Evolutionary conservation across 2,797 vertebrate species (phyloP).

Genomic region (Balearica regulorum): DNA sequence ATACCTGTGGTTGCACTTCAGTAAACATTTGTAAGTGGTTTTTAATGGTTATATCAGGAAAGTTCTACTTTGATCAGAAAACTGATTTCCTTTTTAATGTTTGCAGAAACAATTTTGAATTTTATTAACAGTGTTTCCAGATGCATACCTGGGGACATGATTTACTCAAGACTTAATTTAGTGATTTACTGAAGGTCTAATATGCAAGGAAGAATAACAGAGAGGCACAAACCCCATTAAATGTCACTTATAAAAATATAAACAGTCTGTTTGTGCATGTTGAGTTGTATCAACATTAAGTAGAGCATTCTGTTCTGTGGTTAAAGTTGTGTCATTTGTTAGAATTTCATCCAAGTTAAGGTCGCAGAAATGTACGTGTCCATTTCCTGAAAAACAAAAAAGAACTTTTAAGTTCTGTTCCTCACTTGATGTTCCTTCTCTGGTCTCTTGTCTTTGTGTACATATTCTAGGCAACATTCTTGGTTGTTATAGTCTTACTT

Average conservation of each 20-base stretch:
- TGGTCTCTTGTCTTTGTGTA: not conserved
- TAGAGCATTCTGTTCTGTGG: not conserved
- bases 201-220: not conserved
- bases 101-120: not conserved
- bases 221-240: not conserved
- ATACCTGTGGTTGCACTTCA: not conserved
- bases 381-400: not conserved
- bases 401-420: not conserved
- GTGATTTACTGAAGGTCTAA: not conserved
- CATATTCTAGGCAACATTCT: not conserved
- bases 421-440: not conserved
- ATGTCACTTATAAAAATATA: not conserved
- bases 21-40: not conserved
- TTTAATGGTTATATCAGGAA: not conserved
- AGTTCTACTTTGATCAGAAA: not conserved
- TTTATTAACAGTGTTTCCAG: not conserved
- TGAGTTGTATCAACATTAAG: not conserved
- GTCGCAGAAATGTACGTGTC: not conserved
- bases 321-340: not conserved
- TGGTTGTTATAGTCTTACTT: not conserved
- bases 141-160: not conserved
- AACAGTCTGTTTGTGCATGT: not conserved
- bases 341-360: not conserved
- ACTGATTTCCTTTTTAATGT: not conserved
- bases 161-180: not conserved